Conservation (phyloP, 1,140 invertebrate species). For the Dreissena rostriformis region DNA sequence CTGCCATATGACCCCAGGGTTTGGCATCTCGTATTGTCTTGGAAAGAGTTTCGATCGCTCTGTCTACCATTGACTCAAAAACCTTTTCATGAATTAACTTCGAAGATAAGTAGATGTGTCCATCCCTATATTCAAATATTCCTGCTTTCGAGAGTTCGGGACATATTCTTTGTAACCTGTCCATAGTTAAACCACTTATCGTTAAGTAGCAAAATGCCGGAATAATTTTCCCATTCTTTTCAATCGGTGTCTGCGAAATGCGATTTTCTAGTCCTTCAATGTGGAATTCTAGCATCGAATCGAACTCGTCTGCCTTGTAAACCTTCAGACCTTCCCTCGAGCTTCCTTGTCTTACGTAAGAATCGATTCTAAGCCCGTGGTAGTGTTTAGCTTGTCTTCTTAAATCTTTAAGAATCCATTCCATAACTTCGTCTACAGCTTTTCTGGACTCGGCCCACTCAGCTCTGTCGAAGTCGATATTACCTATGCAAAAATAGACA, state of each 20-base stretch:
- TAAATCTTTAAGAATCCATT: slow-evolving; percentile 11
- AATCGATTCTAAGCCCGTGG: slow-evolving; percentile 11
- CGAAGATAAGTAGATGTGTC: neutral
- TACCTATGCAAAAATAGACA: slow-evolving; percentile 4
- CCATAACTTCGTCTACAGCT: slow-evolving; percentile 30
- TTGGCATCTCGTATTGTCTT: neutral
- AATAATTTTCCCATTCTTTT: slow-evolving; percentile 3
- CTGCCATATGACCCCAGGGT: neutral
- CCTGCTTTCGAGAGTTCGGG: slow-evolving; percentile 5
- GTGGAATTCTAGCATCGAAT: slow-evolving; percentile 22
- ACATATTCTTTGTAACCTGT: slow-evolving; percentile 8
- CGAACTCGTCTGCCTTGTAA: slow-evolving; percentile 25
- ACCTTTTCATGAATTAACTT: slow-evolving; percentile 29
- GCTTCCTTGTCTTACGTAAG: slow-evolving; percentile 40
- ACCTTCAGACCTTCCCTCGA: slow-evolving; percentile 47
- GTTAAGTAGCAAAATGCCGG: slow-evolving; percentile 39
- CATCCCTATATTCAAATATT: neutral
- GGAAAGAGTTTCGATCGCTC: neutral
- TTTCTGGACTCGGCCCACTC: slow-evolving; percentile 22
- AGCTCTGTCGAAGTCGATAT: slow-evolving; percentile 10
- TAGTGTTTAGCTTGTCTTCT: neutral
- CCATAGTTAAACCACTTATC: neutral
- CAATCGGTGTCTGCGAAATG: neutral
- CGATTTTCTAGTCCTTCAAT: slow-evolving; percentile 31
- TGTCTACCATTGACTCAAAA: slow-evolving; percentile 44